Evolutionary conservation across 2,113 vertebrate species (phyloP), one percentile per base, ranked within the genome.

Genomic region (Australoheros scitulus): DNA sequence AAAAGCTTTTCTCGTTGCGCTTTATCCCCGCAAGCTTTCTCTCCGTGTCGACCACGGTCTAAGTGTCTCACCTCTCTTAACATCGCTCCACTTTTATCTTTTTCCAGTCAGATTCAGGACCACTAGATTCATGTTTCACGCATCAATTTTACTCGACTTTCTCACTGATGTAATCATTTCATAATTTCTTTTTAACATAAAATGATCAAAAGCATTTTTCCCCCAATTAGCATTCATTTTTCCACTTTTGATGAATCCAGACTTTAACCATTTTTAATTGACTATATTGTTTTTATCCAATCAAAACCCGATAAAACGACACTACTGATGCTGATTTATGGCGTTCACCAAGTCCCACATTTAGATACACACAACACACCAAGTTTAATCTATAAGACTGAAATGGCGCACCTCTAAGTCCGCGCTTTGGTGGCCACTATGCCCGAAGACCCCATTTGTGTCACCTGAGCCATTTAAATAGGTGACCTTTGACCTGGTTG

Each of bases 401-500:
- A 79, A 88, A 85, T 10, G 1, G 81, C 75, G 83, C 47, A 58
- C 65, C 75, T 80, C 58, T 60, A 11, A 75, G 43, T 2, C 4
- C 18, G 43, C 61, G 91, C 74, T 72, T 77, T 72, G 89, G 79
- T 89, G 78, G 80, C 85, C 79, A 56, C 18, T 18, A 70, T 79
- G 81, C 79, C 85, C 79, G 76, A 94, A 91, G 87, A 87, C 88
- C 85, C 83, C 91, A 86, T 89, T 82, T 93, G 92, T 92, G 93
- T 94, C 91, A 94, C 80, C 22, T 82, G 92, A 95, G 85, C 89
- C 76, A 79, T 79, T 84, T 88, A 84, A 88, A 93, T 91, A 77
- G 80, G 77, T 38, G 91, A 94, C 93, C 93, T 93, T 82, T 94
- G 90, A 94, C 93, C 92, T 57, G 77, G 88, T 87, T 91, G 93